Percentiles rank a stretch among this genome's conserved stretches.
phyloP scores from a whole-genome alignment of 2,113 vertebrate species.

The Vombatus ursinus region DNA sequence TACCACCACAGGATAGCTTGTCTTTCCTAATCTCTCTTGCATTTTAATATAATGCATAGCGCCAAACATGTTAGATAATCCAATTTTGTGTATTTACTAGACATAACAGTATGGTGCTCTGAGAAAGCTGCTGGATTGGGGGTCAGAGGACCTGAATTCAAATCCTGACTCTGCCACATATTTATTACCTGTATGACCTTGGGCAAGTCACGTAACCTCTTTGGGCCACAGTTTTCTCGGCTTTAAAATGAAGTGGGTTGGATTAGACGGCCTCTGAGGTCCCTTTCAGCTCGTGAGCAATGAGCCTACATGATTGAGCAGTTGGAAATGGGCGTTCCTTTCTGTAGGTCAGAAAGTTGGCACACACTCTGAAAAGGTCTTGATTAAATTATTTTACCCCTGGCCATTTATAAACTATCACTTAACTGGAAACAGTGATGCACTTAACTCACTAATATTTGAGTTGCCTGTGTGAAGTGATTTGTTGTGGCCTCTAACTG shows the following conservation, averaged over 20 bases:
- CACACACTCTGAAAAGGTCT: constrained; percentile 61
- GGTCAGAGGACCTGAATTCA: background rate
- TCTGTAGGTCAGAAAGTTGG: constrained; percentile 49
- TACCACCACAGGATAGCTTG: background rate
- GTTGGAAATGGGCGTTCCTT: constrained; percentile 30
- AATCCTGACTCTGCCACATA: background rate
- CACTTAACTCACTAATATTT: constrained; percentile 83
- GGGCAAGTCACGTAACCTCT: background rate
- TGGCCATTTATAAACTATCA: constrained; percentile 55
- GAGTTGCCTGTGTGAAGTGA: constrained; percentile 88
- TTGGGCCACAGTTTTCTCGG: background rate
- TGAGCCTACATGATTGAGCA: constrained; percentile 25
- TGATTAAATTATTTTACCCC: constrained; percentile 67
- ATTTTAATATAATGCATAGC: constrained; percentile 27
- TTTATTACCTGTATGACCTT: background rate
- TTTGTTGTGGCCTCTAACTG: constrained; percentile 91
- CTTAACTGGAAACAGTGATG: constrained; percentile 71
- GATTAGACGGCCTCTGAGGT: background rate
- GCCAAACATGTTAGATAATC: constrained; percentile 15
- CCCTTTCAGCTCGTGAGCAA: constrained; percentile 58
- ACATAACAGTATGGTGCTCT: constrained; percentile 38
- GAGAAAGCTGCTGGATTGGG: constrained; percentile 1
- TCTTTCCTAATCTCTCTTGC: constrained; percentile 48
- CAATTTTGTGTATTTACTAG: background rate
- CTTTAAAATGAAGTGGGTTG: background rate